These are phyloP conservation scores for Drosophila ustulata DNA, from an alignment of 2,888 invertebrate genomes.

Conservation along the genomic window DNA sequence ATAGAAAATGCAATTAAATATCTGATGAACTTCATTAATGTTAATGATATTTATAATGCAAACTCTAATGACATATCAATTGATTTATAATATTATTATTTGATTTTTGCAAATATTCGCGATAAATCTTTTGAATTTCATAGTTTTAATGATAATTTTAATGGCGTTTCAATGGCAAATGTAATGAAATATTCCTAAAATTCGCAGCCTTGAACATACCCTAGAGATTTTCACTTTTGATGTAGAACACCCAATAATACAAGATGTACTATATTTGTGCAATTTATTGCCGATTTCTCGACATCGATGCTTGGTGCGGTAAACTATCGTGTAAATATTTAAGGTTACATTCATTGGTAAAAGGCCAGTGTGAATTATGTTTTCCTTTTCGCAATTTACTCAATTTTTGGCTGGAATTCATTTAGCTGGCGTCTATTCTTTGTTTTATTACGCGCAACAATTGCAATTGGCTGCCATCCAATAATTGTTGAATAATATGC, in stretches of 20 bases:
- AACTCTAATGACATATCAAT: not conserved
- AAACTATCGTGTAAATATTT: slow-evolving; percentile 25
- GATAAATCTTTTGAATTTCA: no score
- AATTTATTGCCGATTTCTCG: slow-evolving; percentile 17
- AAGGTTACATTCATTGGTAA: slow-evolving; percentile 17
- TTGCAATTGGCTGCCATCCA: slow-evolving; percentile 44
- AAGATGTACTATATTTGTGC: slow-evolving; percentile 5
- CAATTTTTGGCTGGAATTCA: slow-evolving; percentile 42
- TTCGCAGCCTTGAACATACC: not conserved
- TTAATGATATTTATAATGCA: not conserved
- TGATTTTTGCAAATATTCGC: no score
- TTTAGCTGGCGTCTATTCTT: slow-evolving; percentile 9
- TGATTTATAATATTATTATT: no score
- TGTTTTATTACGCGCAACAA: slow-evolving; percentile 1
- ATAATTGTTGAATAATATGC: slow-evolving; percentile 54
- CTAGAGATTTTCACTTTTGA: no score
- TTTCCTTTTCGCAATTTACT: slow-evolving; percentile 28
- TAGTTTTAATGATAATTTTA: no score
- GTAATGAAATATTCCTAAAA: no score
- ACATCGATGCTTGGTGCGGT: slow-evolving; percentile 2
- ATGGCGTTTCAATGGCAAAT: no score
- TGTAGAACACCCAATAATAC: not conserved
- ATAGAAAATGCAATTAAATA: no score
- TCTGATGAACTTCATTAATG: no score
- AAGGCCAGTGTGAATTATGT: slow-evolving; percentile 39